Percentiles rank a stretch among this genome's conserved stretches.
phyloP scores from a whole-genome alignment of 2,888 invertebrate genomes.

The Athalia cordata region DNA sequence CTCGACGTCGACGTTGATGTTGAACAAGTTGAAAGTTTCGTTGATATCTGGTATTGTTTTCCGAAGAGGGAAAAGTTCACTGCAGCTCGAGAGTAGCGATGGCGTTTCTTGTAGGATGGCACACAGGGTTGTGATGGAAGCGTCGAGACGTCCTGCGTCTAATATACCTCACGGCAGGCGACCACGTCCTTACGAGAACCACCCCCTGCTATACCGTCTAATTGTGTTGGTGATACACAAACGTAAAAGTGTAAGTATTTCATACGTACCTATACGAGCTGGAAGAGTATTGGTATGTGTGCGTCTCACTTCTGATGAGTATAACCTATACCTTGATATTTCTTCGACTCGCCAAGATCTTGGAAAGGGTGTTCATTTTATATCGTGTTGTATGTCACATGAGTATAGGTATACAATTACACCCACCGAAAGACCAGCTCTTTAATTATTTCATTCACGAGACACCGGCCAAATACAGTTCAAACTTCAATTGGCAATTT shows the following conservation, averaged over 20 bases:
- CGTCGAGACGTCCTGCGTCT: conserved; percentile 64
- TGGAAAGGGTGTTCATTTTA: background rate
- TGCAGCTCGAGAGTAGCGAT: conserved; percentile 11
- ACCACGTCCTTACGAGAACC: conserved; percentile 52
- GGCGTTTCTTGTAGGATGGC: conserved; percentile 48
- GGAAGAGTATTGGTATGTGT: background rate
- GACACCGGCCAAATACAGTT: background rate
- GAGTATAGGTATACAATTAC: background rate
- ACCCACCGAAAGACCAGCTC: background rate
- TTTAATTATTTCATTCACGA: conserved; percentile 26
- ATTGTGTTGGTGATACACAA: conserved; percentile 28
- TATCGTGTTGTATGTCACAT: background rate
- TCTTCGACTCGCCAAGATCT: background rate
- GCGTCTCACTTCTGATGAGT: conserved; percentile 9
- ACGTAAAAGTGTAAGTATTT: background rate
- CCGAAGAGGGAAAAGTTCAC: background rate
- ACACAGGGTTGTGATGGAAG: conserved; percentile 66
- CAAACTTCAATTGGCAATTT: no score
- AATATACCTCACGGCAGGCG: conserved; percentile 69
- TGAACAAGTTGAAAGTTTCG: background rate
- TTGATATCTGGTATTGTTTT: background rate
- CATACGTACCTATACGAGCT: background rate
- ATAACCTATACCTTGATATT: background rate
- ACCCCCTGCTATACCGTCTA: conserved; percentile 32
- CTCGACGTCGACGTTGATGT: conserved; percentile 28